Base-by-base conservation (phyloP, 2,113 vertebrate genomes). In the Oophaga pumilio region DNA sequence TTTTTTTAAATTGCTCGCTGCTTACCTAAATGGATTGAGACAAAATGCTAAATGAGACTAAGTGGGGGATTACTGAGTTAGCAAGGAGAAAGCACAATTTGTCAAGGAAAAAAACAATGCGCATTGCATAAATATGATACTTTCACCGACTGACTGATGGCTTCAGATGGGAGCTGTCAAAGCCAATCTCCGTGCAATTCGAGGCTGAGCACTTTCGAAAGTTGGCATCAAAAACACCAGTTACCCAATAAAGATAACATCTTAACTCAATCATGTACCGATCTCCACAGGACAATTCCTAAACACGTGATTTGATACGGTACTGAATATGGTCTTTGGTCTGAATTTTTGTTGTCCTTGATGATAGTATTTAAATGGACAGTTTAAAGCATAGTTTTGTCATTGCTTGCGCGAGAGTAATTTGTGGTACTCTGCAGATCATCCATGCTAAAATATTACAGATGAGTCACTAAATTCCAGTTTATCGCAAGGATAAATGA, bases 161-260 rank as follows among this genome's bases (percentile, higher is more conserved):
- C 26, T 84, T 84, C 18, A 59, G 82, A 84, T 71, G 68, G 68
- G 33, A 50, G 59, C 84, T 85, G 73, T 85, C 84, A 64, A 43
- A 85, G 59, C 7, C 71, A 78, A 64, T 85, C 74, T 9, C n/a
- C 52, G 18, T 52, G 28, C 26, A 13, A 24, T 53, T 85, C 73
- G 26, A 53, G 73, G 28, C 73, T 85, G 59, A 85, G 84, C 66
- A 60, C 57, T 77, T 66, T 78, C 66, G 73, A 85, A 66, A 85
- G 84, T 62, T 85, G 57, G 84, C 73, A 85, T 85, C 73, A 85
- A 78, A 85, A 85, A 53, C 84, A 77, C 73, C 53, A 66, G 57
- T 85, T 85, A 85, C 71, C 84, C 73, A 76, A 85, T 78, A 77
- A 78, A 64, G 73, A 85, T 78, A 85, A 76, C 84, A 85, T 85